These are phyloP conservation scores for Lasioglossum morio DNA, from an alignment of 2,888 invertebrate genomes.

Conservation along the genomic window DNA sequence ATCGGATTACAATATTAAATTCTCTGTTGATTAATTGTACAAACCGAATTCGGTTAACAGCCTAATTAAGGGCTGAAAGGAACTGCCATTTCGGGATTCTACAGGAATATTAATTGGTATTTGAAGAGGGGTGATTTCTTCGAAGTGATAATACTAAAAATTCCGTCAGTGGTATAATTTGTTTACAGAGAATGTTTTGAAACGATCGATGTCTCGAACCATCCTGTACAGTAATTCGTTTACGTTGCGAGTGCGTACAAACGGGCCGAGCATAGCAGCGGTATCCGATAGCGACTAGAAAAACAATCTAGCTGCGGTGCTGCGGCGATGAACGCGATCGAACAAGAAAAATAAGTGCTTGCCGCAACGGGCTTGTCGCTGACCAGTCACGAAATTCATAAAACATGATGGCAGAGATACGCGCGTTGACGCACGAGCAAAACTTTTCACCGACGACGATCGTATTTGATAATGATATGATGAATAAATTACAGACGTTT, in stretches of 20 bases:
- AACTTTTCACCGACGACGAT: conserved; percentile 13
- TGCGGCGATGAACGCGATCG: background rate
- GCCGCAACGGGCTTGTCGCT: conserved; percentile 10
- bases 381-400: conserved; percentile 28
- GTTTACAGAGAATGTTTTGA: too few relatives aligned
- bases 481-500: background rate
- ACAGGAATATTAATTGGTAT: too few relatives aligned
- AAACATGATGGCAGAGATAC: background rate
- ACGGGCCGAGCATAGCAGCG: conserved; percentile 16
- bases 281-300: conserved; percentile 42
- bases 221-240: background rate
- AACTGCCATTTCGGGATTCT: background rate
- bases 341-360: conserved; percentile 30
- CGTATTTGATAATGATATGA: background rate
- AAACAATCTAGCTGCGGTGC: conserved; percentile 25
- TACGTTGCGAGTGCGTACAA: background rate
- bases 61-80: background rate
- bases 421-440: background rate
- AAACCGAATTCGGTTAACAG: background rate
- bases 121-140: too few relatives aligned
- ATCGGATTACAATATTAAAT: background rate
- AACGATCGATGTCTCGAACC: background rate
- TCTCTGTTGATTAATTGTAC: background rate
- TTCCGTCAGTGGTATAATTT: too few relatives aligned
- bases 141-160: too few relatives aligned